A percentile compares a stretch with the other conserved stretches of the same genome.
Conservation (phyloP, 2,113 vertebrate genomes). For the Ictalurus furcatus region DNA sequence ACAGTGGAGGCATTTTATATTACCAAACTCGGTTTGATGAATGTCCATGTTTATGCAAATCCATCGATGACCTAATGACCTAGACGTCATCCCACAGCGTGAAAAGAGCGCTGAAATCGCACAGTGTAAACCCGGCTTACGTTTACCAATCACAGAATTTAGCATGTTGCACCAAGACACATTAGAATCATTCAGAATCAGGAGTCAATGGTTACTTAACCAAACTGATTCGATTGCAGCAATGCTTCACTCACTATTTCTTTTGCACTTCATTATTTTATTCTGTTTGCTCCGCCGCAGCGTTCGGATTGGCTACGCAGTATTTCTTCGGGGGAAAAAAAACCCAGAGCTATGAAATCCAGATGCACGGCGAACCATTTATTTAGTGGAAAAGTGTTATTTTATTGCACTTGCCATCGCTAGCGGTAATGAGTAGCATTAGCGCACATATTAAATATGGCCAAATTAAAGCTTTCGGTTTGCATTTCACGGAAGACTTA, state of each 20-base stretch:
- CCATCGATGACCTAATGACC: background rate
- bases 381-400: background rate
- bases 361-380: background rate
- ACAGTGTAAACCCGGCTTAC: background rate
- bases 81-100: no score
- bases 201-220: constrained; percentile 44
- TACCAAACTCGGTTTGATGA: background rate
- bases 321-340: background rate
- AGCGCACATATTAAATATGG: background rate
- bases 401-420: background rate
- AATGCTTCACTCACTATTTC: constrained; percentile 15
- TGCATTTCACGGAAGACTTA: background rate
- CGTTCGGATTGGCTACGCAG: background rate
- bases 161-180: background rate
- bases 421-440: background rate
- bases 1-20: no score
- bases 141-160: background rate
- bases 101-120: background rate
- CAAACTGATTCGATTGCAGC: constrained; percentile 37
- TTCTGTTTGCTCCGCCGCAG: constrained; percentile 21
- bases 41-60: background rate
- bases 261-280: constrained; percentile 41
- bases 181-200: constrained; percentile 26
- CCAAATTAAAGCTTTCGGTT: background rate
- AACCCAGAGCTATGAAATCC: background rate